phyloP scores from a whole-genome alignment of 2,888 invertebrate species.

The Nemotelus nigrinus region DNA sequence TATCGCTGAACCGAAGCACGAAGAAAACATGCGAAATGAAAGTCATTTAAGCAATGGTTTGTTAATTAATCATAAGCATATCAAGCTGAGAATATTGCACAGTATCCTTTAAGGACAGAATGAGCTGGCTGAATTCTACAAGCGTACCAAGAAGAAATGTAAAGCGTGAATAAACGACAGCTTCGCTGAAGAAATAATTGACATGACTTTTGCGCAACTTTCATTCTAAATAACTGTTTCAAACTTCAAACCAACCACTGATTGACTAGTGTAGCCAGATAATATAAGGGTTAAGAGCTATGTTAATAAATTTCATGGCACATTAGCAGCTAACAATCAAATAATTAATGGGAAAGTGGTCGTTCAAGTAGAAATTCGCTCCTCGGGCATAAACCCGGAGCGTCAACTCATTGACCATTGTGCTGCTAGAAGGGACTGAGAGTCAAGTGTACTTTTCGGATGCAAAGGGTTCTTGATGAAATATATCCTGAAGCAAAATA shows the following conservation, averaged over 20 bases:
- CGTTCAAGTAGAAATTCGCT: constrained; percentile 2
- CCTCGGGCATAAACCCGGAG: neutral
- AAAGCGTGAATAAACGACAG: no score
- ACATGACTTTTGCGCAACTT: no score
- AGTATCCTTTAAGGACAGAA: no score
- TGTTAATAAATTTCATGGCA: constrained; percentile 57
- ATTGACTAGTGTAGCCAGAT: no score
- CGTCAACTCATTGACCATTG: neutral
- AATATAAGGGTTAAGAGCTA: constrained; percentile 9
- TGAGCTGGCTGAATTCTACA: no score
- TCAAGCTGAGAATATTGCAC: neutral
- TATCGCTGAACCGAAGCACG: neutral
- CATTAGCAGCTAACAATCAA: constrained; percentile 58
- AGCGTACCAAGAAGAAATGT: no score
- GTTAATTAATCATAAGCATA: constrained; percentile 30
- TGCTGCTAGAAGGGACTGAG: constrained; percentile 15
- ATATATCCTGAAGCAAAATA: constrained; percentile 39
- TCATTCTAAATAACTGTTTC: no score
- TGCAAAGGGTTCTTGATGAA: constrained; percentile 31
- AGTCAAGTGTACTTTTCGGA: constrained; percentile 37
- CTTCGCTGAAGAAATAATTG: no score
- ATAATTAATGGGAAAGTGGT: constrained; percentile 54
- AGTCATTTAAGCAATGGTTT: constrained; percentile 33
- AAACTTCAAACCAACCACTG: no score
- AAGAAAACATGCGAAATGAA: constrained; percentile 4